phyloP scores from a whole-genome alignment of 2,797 vertebrate genomes.

The Betta splendens region DNA sequence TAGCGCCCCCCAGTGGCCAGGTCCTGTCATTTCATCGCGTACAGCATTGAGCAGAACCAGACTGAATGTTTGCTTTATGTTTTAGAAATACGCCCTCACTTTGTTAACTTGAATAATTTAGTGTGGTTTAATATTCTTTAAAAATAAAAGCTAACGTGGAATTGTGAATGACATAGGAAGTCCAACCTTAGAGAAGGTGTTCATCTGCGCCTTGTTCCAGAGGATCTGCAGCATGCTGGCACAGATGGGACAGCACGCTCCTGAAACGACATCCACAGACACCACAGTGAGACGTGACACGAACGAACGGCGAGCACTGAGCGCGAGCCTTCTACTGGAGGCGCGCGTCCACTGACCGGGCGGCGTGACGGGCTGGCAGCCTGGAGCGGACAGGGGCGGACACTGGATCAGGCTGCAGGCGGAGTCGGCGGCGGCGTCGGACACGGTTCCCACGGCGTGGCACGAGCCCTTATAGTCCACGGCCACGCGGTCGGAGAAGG shows the following conservation, averaged over 20 bases:
- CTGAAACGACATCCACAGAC: constrained; percentile 66
- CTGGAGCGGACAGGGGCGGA: constrained; percentile 75
- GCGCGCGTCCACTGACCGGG: constrained; percentile 81
- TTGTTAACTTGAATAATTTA: no score
- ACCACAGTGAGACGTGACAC: background rate
- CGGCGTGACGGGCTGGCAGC: constrained; percentile 87
- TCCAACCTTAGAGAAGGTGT: constrained; percentile 91
- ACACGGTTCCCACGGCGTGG: constrained; percentile 86
- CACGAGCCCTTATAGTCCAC: constrained; percentile 89
- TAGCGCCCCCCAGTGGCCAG: constrained; percentile 25
- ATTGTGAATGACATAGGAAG: no score
- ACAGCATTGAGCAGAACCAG: background rate
- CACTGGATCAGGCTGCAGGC: constrained; percentile 89
- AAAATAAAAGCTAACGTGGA: no score
- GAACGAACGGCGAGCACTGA: background rate
- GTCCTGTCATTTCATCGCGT: constrained; percentile 12
- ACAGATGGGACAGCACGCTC: constrained; percentile 95
- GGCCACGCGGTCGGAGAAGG: constrained; percentile 89
- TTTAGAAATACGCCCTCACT: no score
- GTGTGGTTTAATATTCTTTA: no score
- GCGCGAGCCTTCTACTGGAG: background rate
- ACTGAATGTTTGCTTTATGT: no score
- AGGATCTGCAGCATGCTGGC: constrained; percentile 94
- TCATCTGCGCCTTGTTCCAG: constrained; percentile 93
- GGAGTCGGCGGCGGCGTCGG: constrained; percentile 75